Base-by-base conservation (phyloP, 2,113 vertebrate genomes). In the Ptyas mucosa region DNA sequence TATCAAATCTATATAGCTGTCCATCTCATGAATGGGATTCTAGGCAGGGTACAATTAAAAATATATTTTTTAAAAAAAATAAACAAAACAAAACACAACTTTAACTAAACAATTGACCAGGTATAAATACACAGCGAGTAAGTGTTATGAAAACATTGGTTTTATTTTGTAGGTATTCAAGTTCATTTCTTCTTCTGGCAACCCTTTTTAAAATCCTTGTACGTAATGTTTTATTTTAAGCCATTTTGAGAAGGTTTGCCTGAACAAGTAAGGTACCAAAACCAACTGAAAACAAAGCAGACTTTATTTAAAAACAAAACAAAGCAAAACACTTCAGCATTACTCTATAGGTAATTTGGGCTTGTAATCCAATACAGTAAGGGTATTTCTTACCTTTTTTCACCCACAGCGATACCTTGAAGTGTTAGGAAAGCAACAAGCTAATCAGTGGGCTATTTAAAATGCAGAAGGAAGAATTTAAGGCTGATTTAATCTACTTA, bases 401-500 rank as follows among this genome's bases (percentile, higher is more conserved):
- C n/a, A 3, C 55, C 6, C 75, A 88, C 88, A 93, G 90, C 89
- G 93, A 81, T 61, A 91, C 94, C 86, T 94, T 49, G 54, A 53
- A 89, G 92, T 93, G 75, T 88, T 92, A 89, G 89, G 89, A 94
- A 89, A 53, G 58, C 3, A 34, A 55, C 89, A 69, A 55, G 94
- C 92, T 75, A 94, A 90, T 90, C 88, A 0, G 46, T 10, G n/a
- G 2, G n/a, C 23, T 89, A 90, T 52, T 88, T 91, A 58, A 90
- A 91, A 93, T 0, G 0, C 0, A 51, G n/a, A 20, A 89, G 64
- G 55, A 85, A 57, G 46, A 43, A 75, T 87, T 88, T 51, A 46
- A 10, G 58, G 39, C 51, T 8, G 1, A 64, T 75, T 55, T 98
- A 98, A 97, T 97, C 98, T 96, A 51, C 97, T 98, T 98, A 98